A percentile compares a stretch with the other conserved stretches of the same genome.
Evolutionary conservation across 2,888 invertebrate species (phyloP).

Genomic region (Ischnus inquisitorius): DNA sequence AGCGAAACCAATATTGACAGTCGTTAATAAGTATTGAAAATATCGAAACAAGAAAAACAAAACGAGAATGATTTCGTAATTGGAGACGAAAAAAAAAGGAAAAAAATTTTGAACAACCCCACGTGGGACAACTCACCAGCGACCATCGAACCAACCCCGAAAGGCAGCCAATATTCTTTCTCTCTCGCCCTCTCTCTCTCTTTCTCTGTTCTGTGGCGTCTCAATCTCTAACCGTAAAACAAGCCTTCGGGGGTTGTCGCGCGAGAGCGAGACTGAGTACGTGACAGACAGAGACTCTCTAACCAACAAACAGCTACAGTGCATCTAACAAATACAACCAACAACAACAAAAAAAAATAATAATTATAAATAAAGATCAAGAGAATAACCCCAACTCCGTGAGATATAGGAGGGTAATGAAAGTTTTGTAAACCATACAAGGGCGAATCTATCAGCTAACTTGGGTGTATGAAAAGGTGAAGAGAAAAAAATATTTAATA

Average conservation of each 20-base stretch:
- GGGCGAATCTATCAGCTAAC: conserved; percentile 56
- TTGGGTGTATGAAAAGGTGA: conserved; percentile 43
- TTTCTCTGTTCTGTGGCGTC: conserved; percentile 82
- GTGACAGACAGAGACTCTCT: conserved; percentile 83
- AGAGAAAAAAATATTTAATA: conserved; percentile 29
- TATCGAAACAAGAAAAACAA: conserved; percentile 55
- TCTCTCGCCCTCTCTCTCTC: conserved; percentile 34
- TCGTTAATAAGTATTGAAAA: neutral
- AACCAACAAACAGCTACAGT: conserved; percentile 86
- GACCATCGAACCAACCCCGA: conserved; percentile 84
- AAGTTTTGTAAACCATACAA: conserved; percentile 73
- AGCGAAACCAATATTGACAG: neutral
- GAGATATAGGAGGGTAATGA: conserved; percentile 69
- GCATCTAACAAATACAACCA: conserved; percentile 86
- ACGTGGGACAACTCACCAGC: conserved; percentile 85
- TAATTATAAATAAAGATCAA: conserved; percentile 82
- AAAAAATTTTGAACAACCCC: conserved; percentile 83
- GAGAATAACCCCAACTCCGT: conserved; percentile 76
- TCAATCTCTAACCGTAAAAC: conserved; percentile 84
- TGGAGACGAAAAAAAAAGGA: conserved; percentile 61
- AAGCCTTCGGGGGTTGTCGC: conserved; percentile 83
- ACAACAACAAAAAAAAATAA: conserved; percentile 81
- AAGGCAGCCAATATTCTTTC: conserved; percentile 82
- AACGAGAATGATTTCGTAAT: neutral
- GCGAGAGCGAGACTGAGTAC: conserved; percentile 84